Evolutionary conservation across 1,140 invertebrate genomes (phyloP).

Genomic region (Atta cephalotes): DNA sequence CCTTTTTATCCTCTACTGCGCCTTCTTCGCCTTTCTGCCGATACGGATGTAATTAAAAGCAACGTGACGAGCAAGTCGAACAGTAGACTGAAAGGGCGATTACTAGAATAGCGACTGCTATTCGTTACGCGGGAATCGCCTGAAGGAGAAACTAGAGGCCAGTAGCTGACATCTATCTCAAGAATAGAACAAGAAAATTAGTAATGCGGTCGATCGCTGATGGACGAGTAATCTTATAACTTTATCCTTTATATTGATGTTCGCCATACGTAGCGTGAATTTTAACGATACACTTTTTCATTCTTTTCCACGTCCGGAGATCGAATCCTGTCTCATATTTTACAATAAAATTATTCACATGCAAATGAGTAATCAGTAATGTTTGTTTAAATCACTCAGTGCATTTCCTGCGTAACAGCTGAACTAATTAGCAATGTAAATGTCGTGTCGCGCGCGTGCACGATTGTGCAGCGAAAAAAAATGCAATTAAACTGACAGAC

Average conservation of each 20-base stretch:
- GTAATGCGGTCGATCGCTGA: conserved; percentile 45
- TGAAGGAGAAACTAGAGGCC: conserved; percentile 14
- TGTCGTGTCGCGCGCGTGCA: conserved; percentile 8
- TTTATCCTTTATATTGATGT: not conserved
- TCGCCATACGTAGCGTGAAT: not conserved
- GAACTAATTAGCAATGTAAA: conserved; percentile 42
- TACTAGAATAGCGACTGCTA: conserved; percentile 42
- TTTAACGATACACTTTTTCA: conserved; percentile 1
- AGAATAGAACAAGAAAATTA: conserved; percentile 22
- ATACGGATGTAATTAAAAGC: conserved; percentile 72
- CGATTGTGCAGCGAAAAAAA: conserved; percentile 22
- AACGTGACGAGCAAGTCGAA: conserved; percentile 70
- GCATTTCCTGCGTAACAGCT: not conserved
- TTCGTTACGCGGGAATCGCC: conserved; percentile 71
- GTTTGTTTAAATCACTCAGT: conserved; percentile 19
- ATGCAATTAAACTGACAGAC: conserved; percentile 63
- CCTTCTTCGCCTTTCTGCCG: conserved; percentile 50
- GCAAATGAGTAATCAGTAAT: conserved; percentile 29
- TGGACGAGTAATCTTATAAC: not conserved
- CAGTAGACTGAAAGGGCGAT: conserved; percentile 62
- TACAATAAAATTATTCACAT: conserved; percentile 10
- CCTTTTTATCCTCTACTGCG: conserved; percentile 26
- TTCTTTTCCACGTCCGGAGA: not conserved
- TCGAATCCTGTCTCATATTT: not conserved
- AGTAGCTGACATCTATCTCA: conserved; percentile 46